Conservation (phyloP, 2,888 invertebrate genomes). For the Graphium colonna region DNA sequence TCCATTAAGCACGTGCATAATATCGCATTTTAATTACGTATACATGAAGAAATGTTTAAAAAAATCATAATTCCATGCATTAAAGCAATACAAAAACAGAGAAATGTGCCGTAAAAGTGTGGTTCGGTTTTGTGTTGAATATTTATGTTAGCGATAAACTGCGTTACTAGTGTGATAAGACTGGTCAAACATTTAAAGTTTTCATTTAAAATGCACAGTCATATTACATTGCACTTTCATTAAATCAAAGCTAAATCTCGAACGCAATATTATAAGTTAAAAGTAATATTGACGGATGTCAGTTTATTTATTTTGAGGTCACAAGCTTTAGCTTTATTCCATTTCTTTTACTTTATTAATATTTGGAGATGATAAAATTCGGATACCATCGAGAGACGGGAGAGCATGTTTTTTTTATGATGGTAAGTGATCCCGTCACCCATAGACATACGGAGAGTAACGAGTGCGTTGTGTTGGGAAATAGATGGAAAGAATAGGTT, state of each 20-base stretch:
- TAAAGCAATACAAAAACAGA: neutral
- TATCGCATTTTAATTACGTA: too few relatives aligned
- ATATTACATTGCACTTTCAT: neutral
- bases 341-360: neutral
- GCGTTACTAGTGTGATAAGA: constrained; percentile 14
- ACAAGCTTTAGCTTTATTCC: neutral
- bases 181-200: constrained; percentile 13
- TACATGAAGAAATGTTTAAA: too few relatives aligned
- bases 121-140: neutral
- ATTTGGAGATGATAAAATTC: too few relatives aligned
- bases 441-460: too few relatives aligned
- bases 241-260: neutral
- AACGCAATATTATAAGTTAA: neutral
- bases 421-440: too few relatives aligned
- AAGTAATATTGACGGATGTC: neutral
- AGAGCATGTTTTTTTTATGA: too few relatives aligned
- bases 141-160: constrained; percentile 20
- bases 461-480: too few relatives aligned
- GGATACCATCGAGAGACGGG: too few relatives aligned
- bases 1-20: too few relatives aligned
- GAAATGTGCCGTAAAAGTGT: neutral
- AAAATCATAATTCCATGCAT: neutral
- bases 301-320: neutral
- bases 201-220: constrained; percentile 1
- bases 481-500: too few relatives aligned